Conservation (phyloP, 2,888 invertebrate genomes). For the Seladonia tumulorum region DNA sequence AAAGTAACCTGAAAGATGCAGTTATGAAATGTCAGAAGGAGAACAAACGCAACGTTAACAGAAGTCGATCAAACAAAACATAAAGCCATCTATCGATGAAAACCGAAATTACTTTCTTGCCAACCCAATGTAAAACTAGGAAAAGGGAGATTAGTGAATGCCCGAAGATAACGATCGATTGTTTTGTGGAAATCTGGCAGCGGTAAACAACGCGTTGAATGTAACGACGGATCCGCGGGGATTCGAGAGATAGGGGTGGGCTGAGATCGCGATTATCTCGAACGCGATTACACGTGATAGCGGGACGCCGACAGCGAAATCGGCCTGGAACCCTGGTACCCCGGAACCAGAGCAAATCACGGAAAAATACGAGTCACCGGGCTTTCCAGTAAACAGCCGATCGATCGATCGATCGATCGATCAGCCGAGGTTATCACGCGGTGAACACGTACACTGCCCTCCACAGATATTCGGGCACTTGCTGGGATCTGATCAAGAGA, state of each 20-base stretch:
- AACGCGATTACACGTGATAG: conserved; percentile 51
- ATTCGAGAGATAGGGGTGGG: conserved; percentile 13
- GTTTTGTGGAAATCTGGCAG: conserved; percentile 19
- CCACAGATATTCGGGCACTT: conserved; percentile 3
- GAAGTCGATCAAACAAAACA: too few species aligned
- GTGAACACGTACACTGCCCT: conserved; percentile 24
- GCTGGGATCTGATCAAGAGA: not conserved
- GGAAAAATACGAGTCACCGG: conserved; percentile 66
- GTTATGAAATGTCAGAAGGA: too few species aligned
- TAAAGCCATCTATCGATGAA: too few species aligned
- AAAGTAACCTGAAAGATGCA: too few species aligned
- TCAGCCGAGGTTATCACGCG: conserved; percentile 49
- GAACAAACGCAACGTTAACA: too few species aligned
- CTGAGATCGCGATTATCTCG: conserved; percentile 55
- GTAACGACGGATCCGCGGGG: conserved; percentile 27
- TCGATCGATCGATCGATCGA: conserved; percentile 66
- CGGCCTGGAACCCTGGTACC: conserved; percentile 15
- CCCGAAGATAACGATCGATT: not conserved
- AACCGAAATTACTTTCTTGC: too few species aligned
- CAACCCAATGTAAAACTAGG: too few species aligned
- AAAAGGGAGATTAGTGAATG: not conserved
- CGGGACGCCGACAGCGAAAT: conserved; percentile 36
- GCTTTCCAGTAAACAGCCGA: conserved; percentile 64
- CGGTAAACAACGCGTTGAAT: conserved; percentile 29
- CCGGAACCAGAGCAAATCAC: conserved; percentile 50